Base-by-base conservation (phyloP, 2,797 vertebrate species). In the Iguana delicatissima region DNA sequence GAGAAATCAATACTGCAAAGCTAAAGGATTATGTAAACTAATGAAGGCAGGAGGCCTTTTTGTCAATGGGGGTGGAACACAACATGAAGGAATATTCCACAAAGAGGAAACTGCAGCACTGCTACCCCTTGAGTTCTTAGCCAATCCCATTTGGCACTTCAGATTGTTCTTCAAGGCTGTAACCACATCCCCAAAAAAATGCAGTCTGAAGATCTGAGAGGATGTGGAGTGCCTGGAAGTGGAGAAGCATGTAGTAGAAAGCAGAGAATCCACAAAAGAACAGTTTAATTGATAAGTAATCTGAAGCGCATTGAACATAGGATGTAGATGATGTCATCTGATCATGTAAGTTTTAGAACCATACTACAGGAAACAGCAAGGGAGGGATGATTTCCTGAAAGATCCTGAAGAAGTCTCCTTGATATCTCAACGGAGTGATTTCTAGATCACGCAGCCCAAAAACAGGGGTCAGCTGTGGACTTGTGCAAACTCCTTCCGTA, bases 401-500 rank as follows among this genome's bases (percentile, higher is more conserved):
- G 32, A 74, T 82, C 74, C 55, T 82, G 55, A 22, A 52, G n/a
- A 46, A 90, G 55, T 76, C 67, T 76, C 57, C 22, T 35, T 12
- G 2, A 35, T 35, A 35, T 74, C 77, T 13, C 35, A n/a, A 50
- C 22, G 55, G 81, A 20, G 29, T 57, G 4, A 14, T 13, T 26
- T 29, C 6, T 16, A 0, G 32, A 38, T 42, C 4, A 87, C 72
- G 55, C 26, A 62, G 29, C 24, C 12, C 6, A 5, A n/a, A 88
- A 46, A 35, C 26, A 64, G 67, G 2, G 5, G 1, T 99, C 97
- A 99, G 93, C 98, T 97, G 0, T 97, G 98, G 89, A 98, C 97
- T 74, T 97, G 98, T 6, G 98, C 96, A 50, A 99, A 99, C 81
- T 98, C 98, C 29, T 98, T 98, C 29, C 98, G 98, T 32, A 99